Evolutionary conservation across 2,113 vertebrate species (phyloP).

Genomic region (Lanius ludovicianus): DNA sequence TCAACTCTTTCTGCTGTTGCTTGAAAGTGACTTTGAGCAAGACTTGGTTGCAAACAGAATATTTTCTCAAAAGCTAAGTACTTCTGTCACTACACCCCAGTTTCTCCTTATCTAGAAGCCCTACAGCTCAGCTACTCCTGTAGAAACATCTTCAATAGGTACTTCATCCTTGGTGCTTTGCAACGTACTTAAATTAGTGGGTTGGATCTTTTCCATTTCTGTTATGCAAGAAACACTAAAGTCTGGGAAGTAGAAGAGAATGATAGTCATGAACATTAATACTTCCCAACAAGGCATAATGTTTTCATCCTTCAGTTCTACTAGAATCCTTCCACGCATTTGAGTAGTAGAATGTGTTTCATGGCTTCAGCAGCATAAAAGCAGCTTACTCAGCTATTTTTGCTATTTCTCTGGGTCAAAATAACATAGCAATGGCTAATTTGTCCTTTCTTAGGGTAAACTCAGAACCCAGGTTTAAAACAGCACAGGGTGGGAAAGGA

Average conservation of each 20-base stretch:
- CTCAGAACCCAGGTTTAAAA: neutral
- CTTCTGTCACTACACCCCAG: neutral
- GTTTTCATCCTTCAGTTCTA: neutral
- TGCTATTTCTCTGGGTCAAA: neutral
- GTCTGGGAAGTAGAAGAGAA: neutral
- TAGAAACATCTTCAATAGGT: neutral
- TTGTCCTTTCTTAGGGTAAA: neutral
- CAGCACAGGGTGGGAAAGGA: neutral
- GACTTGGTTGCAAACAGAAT: neutral
- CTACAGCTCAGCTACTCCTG: neutral
- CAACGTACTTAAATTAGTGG: neutral
- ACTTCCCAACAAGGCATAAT: neutral
- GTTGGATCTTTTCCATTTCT: neutral
- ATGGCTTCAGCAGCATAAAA: neutral
- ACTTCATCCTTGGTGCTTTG: neutral
- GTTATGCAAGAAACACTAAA: neutral
- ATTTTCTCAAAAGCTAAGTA: neutral
- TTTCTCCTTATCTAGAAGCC: neutral
- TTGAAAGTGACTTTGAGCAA: neutral
- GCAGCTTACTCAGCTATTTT: neutral
- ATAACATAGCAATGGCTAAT: neutral
- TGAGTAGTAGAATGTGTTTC: neutral
- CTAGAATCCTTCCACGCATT: neutral
- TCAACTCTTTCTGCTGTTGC: neutral
- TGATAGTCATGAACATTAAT: neutral